These are phyloP conservation scores for Carpatolechia fugitivella DNA, from an alignment of 2,888 invertebrate species.

Conservation along the genomic window DNA sequence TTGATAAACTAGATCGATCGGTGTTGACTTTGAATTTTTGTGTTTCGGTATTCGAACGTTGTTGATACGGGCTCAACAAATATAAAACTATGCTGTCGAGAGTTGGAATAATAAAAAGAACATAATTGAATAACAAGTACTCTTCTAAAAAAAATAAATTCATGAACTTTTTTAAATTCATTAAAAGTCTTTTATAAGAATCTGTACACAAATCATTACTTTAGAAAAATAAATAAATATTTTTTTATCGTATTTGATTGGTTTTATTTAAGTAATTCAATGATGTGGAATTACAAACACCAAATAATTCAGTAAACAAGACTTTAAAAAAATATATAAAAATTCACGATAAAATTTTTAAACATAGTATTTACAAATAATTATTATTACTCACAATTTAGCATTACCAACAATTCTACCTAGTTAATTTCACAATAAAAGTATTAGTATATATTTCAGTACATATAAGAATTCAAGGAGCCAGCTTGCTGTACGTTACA, in stretches of 20 bases:
- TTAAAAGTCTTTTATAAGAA: too few relatives aligned
- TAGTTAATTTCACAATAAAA: background rate
- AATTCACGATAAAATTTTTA: background rate
- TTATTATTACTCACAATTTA: too few relatives aligned
- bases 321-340: too few relatives aligned
- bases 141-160: too few relatives aligned
- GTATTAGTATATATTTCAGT: background rate
- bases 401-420: background rate
- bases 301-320: too few relatives aligned
- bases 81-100: background rate
- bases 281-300: too few relatives aligned
- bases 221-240: too few relatives aligned
- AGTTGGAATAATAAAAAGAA: too few relatives aligned
- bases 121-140: too few relatives aligned
- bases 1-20: slow-evolving; percentile 23
- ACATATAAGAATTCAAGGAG: slow-evolving; percentile 4
- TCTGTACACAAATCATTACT: too few relatives aligned
- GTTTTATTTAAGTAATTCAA: background rate
- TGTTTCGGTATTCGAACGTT: background rate
- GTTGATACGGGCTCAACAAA: background rate
- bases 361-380: too few relatives aligned
- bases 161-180: too few relatives aligned
- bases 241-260: background rate
- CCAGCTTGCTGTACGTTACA: slow-evolving; percentile 1
- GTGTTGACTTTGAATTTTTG: slow-evolving; percentile 1